Evolutionary conservation across 2,113 vertebrate genomes (phyloP).

Genomic region (Lampris incognitus): DNA sequence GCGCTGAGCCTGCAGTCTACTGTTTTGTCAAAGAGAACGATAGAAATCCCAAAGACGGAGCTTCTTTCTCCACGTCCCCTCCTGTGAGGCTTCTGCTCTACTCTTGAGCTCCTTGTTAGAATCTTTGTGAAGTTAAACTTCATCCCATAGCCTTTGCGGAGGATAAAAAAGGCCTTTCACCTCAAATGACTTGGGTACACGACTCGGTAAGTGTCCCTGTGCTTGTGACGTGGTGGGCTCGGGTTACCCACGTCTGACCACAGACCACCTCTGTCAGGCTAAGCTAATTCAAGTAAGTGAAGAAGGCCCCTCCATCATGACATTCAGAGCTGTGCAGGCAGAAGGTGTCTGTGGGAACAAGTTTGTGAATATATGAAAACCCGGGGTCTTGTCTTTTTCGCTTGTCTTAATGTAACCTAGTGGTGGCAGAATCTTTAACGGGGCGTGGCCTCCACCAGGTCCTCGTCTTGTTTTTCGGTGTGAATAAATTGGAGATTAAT

Average conservation of each 20-base stretch:
- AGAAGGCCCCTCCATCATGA: neutral
- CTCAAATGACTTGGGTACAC: conserved; percentile 57
- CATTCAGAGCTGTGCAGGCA: neutral
- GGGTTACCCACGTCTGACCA: conserved; percentile 69
- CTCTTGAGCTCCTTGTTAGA: neutral
- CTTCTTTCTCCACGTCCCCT: too few species aligned
- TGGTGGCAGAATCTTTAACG: too few species aligned
- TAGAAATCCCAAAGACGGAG: too few species aligned
- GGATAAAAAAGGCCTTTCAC: conserved; percentile 71
- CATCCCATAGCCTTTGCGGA: conserved; percentile 40
- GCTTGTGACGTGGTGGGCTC: conserved; percentile 71
- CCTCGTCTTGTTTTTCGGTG: neutral
- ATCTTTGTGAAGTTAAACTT: neutral
- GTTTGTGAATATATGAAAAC: neutral
- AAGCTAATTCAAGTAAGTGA: conserved; percentile 39
- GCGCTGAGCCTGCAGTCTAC: too few species aligned
- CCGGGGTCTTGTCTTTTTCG: too few species aligned
- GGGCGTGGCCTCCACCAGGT: neutral
- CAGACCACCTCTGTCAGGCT: conserved; percentile 53
- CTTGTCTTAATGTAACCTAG: too few species aligned
- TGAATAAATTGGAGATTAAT: neutral
- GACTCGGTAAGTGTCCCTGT: conserved; percentile 71
- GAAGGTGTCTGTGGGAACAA: neutral
- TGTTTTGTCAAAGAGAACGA: too few species aligned
- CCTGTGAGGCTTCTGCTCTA: neutral